Conservation (phyloP, 2,888 invertebrate genomes). For the Cephus rjabovi region DNA sequence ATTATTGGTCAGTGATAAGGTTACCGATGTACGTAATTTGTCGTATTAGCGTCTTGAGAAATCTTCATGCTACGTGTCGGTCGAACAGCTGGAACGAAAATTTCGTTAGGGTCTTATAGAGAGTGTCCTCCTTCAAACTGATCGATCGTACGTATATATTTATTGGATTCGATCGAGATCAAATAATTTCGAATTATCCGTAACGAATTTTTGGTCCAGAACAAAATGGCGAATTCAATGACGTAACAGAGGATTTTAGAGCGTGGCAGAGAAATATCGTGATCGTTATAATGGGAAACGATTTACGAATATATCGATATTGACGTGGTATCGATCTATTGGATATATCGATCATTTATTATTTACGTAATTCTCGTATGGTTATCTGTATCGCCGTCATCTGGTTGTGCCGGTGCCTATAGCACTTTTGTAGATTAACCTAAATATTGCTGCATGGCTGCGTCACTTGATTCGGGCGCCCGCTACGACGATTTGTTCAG, state of each 20-base stretch:
- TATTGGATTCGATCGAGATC: not conserved
- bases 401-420: not conserved
- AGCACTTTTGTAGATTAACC: not conserved
- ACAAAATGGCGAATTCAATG: not conserved
- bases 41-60: not conserved
- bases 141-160: not conserved
- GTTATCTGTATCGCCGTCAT: not conserved
- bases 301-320: not conserved
- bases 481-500: not conserved
- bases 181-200: not conserved
- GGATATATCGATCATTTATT: too few species aligned
- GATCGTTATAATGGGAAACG: not conserved
- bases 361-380: not conserved
- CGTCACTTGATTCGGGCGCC: not conserved
- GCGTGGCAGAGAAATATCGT: not conserved
- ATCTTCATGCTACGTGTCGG: not conserved
- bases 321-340: not conserved
- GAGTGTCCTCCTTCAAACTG: not conserved
- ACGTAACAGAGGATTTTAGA: not conserved
- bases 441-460: not conserved
- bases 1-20: not conserved
- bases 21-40: not conserved
- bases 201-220: not conserved
- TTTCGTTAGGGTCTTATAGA: not conserved
- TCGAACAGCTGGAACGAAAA: not conserved